A percentile compares a stretch with the other conserved stretches of the same genome.
Conservation (phyloP, 2,797 vertebrate genomes). For the Hoplostethus mediterraneus region DNA sequence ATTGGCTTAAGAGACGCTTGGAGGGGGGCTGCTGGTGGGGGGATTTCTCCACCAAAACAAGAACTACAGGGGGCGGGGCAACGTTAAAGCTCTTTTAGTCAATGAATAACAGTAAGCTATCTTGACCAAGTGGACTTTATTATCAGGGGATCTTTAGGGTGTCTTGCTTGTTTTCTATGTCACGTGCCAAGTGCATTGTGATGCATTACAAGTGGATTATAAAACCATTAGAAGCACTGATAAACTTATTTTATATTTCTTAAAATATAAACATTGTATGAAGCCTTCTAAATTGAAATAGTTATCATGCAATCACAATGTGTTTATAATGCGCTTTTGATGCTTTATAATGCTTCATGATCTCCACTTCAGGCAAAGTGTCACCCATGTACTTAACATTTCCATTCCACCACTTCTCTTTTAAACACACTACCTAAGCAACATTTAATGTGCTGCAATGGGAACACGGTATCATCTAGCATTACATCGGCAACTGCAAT, state of each 20-base stretch:
- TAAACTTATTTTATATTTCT: too few relatives aligned
- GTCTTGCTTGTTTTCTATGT: constrained; percentile 9
- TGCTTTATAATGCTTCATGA: background rate
- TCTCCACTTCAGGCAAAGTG: too few relatives aligned
- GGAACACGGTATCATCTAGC: too few relatives aligned
- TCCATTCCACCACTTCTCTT: too few relatives aligned
- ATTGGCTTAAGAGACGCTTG: background rate
- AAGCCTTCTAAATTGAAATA: too few relatives aligned
- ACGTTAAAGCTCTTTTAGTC: background rate
- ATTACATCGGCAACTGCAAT: background rate
- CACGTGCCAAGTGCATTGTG: background rate
- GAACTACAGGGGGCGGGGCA: background rate
- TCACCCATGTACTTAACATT: too few relatives aligned
- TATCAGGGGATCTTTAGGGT: background rate
- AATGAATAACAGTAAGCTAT: constrained; percentile 16
- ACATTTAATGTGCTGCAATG: background rate
- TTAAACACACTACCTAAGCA: too few relatives aligned
- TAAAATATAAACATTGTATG: too few relatives aligned
- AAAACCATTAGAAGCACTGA: too few relatives aligned
- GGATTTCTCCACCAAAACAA: constrained; percentile 6
- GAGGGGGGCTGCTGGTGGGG: background rate
- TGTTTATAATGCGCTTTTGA: background rate
- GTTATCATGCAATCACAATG: background rate
- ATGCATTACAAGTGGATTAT: too few relatives aligned
- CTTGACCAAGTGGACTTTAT: constrained; percentile 33